Percentiles rank a stretch among this genome's conserved stretches.
Conservation (phyloP, 2,888 invertebrate genomes). For the Philaethria dido region DNA sequence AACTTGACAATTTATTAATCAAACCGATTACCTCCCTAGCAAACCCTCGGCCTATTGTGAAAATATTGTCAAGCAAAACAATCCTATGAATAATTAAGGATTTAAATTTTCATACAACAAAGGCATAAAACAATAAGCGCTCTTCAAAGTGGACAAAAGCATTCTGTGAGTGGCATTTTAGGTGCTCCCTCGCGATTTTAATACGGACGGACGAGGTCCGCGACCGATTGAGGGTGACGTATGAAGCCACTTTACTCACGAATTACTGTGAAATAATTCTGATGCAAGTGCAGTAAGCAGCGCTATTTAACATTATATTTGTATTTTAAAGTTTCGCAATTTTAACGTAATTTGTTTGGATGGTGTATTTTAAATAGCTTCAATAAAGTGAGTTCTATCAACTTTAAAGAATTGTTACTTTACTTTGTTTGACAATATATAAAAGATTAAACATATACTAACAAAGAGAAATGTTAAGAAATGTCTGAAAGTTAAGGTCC, state of each 20-base stretch:
- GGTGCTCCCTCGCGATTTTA: slow-evolving; percentile 68
- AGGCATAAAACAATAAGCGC: slow-evolving; percentile 81
- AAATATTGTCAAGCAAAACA: slow-evolving; percentile 81
- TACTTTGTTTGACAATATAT: too few species aligned
- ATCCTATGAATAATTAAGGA: slow-evolving; percentile 84
- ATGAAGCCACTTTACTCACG: slow-evolving; percentile 31
- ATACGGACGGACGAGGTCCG: slow-evolving; percentile 56
- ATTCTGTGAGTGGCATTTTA: slow-evolving; percentile 74
- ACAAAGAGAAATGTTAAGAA: too few species aligned
- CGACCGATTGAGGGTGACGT: slow-evolving; percentile 38
- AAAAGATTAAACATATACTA: too few species aligned
- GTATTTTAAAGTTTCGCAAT: neutral
- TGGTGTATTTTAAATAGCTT: neutral
- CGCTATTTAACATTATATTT: slow-evolving; percentile 14
- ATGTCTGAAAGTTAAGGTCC: too few species aligned
- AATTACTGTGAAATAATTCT: slow-evolving; percentile 27
- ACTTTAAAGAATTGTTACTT: too few species aligned
- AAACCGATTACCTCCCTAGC: slow-evolving; percentile 80
- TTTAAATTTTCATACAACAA: slow-evolving; percentile 82
- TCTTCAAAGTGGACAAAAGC: slow-evolving; percentile 79
- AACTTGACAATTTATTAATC: slow-evolving; percentile 84
- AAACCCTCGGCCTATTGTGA: slow-evolving; percentile 79
- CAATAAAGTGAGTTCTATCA: too few species aligned
- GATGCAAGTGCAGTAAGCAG: slow-evolving; percentile 20
- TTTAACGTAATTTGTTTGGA: neutral